Conservation (phyloP, 2,888 invertebrate species). For the Acleris laterana region DNA sequence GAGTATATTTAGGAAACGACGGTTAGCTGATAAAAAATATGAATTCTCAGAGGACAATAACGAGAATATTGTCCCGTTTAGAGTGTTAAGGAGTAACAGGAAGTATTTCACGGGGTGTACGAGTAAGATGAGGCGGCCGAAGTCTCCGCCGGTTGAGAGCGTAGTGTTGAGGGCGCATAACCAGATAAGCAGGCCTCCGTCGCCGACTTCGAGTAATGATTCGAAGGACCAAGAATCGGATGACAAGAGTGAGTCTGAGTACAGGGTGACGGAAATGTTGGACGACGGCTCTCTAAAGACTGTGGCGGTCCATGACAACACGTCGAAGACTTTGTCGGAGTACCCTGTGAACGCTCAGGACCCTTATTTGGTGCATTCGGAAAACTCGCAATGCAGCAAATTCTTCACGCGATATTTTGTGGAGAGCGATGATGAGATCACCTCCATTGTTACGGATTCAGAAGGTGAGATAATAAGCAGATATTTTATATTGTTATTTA, state of each 20-base stretch:
- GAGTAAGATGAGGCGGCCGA: conserved; percentile 65
- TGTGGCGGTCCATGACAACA: conserved; percentile 77
- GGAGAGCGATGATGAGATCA: conserved; percentile 88
- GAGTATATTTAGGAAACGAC: conserved; percentile 92
- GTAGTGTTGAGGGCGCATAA: conserved; percentile 77
- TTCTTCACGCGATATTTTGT: conserved; percentile 88
- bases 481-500: not conserved
- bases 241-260: conserved; percentile 76
- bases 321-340: conserved; percentile 79
- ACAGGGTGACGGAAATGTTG: conserved; percentile 78
- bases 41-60: conserved; percentile 93
- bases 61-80: conserved; percentile 87
- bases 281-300: conserved; percentile 81
- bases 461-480: conserved; percentile 80
- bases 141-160: conserved; percentile 74
- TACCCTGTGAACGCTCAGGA: conserved; percentile 75
- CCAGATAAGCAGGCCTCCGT: conserved; percentile 70
- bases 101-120: conserved; percentile 77
- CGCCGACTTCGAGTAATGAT: conserved; percentile 61
- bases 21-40: conserved; percentile 95
- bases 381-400: conserved; percentile 85
- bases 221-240: conserved; percentile 68
- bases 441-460: conserved; percentile 88
- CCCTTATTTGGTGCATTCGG: conserved; percentile 79
- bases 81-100: conserved; percentile 84